Percentiles rank a stretch among this genome's conserved stretches.
Conservation (phyloP, 1,140 invertebrate species). For the Listronotus bonariensis region DNA sequence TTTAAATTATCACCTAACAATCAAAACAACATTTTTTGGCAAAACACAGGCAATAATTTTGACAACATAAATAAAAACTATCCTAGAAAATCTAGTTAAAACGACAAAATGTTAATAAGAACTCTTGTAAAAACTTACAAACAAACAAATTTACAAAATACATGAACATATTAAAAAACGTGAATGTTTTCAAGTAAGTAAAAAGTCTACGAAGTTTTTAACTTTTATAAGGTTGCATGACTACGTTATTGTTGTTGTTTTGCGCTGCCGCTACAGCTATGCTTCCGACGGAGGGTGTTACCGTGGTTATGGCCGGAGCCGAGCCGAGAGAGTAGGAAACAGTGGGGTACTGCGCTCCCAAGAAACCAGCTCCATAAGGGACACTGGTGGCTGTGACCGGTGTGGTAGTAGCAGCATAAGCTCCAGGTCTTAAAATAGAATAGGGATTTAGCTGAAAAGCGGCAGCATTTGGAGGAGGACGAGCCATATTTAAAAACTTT, state of each 20-base stretch:
- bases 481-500: slow-evolving; percentile 64
- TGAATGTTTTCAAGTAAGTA: background rate
- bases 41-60: slow-evolving; percentile 25
- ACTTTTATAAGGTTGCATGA: slow-evolving; percentile 83
- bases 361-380: slow-evolving; percentile 55
- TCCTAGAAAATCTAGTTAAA: background rate
- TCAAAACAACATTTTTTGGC: slow-evolving; percentile 7
- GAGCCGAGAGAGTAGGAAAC: slow-evolving; percentile 42
- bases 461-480: slow-evolving; percentile 59
- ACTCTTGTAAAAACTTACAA: background rate
- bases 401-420: slow-evolving; percentile 51
- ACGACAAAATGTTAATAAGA: slow-evolving; percentile 9
- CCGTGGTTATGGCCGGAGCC: slow-evolving; percentile 47
- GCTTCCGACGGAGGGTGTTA: slow-evolving; percentile 50
- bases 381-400: slow-evolving; percentile 50
- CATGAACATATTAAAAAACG: slow-evolving; percentile 38
- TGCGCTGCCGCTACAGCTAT: slow-evolving; percentile 47
- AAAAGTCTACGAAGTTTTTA: slow-evolving; percentile 77
- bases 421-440: slow-evolving; percentile 47
- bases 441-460: slow-evolving; percentile 57
- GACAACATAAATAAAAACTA: slow-evolving; percentile 1
- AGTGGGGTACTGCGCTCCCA: slow-evolving; percentile 53
- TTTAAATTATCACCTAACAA: background rate
- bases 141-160: slow-evolving; percentile 33
- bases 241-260: slow-evolving; percentile 63